Conservation (phyloP, 2,113 vertebrate genomes). For the Pedetes capensis region DNA sequence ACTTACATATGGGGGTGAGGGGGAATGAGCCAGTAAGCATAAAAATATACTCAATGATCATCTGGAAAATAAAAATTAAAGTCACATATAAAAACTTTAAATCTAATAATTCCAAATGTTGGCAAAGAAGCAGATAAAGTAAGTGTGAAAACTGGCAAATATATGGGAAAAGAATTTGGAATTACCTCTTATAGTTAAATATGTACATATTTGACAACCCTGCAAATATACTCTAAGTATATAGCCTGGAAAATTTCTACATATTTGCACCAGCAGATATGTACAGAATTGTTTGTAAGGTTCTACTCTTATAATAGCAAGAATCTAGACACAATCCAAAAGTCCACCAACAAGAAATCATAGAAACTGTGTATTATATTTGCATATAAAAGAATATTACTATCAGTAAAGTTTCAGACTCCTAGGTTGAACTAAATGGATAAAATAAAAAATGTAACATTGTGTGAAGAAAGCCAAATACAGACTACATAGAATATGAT, state of each 20-base stretch:
- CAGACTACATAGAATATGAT: not conserved
- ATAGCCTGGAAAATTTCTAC: not conserved
- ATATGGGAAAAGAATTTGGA: not conserved
- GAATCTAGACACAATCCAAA: not conserved
- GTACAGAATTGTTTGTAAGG: not conserved
- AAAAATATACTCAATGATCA: not conserved
- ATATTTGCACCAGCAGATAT: not conserved
- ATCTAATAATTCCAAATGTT: not conserved
- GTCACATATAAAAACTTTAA: not conserved
- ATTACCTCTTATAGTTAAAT: not conserved
- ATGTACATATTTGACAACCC: not conserved
- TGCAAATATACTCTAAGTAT: not conserved
- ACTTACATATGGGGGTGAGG: not conserved
- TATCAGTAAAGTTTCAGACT: not conserved
- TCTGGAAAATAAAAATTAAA: conserved; percentile 2
- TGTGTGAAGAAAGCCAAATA: conserved; percentile 11
- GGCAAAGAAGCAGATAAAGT: not conserved
- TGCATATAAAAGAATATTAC: not conserved
- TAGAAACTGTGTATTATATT: not conserved
- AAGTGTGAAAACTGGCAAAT: not conserved
- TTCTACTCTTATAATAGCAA: not conserved
- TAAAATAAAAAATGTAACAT: not conserved
- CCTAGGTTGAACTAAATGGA: not conserved
- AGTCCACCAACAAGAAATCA: not conserved
- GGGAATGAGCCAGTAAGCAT: not conserved